Conservation (phyloP, 1,140 invertebrate species). For the Bombus soroeensis region DNA sequence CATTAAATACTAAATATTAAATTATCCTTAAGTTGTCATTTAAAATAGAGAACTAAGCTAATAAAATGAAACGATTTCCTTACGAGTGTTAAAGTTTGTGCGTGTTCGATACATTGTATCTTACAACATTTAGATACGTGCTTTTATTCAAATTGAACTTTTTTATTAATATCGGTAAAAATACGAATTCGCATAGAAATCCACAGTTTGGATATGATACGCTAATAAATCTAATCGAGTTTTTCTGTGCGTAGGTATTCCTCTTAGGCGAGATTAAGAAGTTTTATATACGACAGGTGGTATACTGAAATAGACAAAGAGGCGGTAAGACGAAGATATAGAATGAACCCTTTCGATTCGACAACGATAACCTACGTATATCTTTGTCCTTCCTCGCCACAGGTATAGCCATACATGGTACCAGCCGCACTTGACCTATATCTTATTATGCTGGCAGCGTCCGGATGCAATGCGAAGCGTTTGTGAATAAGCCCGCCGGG, state of each 20-base stretch:
- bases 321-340: constrained; percentile 27
- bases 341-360: constrained; percentile 70
- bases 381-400: constrained; percentile 63
- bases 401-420: constrained; percentile 76
- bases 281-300: background rate
- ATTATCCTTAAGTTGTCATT: too few relatives aligned
- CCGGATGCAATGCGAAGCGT: constrained; percentile 75
- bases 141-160: too few relatives aligned
- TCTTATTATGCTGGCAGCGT: constrained; percentile 81
- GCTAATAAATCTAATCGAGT: background rate
- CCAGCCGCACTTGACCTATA: constrained; percentile 82
- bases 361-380: constrained; percentile 61
- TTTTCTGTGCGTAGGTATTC: background rate
- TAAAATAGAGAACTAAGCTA: too few relatives aligned
- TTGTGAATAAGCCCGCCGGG: constrained; percentile 58
- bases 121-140: too few relatives aligned
- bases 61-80: too few relatives aligned
- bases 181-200: background rate
- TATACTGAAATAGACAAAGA: constrained; percentile 12
- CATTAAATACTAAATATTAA: too few relatives aligned
- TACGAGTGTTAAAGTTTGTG: too few relatives aligned
- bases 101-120: too few relatives aligned
- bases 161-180: too few relatives aligned
- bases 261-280: background rate
- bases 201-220: too few relatives aligned